Evolutionary conservation across 2,113 vertebrate species (phyloP).

Genomic region (Macrotus californicus): DNA sequence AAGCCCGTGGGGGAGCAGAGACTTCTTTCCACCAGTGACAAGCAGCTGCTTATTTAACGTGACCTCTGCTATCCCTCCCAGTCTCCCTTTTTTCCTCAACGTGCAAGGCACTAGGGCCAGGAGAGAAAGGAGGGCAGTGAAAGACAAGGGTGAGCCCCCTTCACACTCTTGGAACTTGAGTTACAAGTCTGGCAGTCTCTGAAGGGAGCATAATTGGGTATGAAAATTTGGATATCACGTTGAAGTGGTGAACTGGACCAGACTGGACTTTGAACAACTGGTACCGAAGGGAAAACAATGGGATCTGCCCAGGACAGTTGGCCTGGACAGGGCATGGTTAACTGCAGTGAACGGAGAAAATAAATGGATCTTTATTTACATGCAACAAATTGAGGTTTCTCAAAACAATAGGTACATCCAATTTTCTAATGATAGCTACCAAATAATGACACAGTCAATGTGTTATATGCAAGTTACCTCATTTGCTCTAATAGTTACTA

Average conservation of each 20-base stretch:
- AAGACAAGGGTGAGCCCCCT: not conserved
- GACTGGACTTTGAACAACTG: not conserved
- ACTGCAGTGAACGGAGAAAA: not conserved
- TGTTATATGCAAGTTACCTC: not conserved
- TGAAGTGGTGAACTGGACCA: not conserved
- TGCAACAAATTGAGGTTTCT: not conserved
- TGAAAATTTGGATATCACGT: not conserved
- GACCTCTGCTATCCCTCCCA: not conserved
- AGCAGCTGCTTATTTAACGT: not conserved
- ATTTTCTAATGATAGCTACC: not conserved
- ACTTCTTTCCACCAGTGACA: not conserved
- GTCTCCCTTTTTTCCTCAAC: not conserved
- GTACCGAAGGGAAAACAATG: not conserved
- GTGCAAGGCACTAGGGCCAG: not conserved
- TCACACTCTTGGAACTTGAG: not conserved
- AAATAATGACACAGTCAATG: not conserved
- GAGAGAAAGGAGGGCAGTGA: not conserved
- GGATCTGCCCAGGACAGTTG: not conserved
- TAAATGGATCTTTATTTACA: not conserved
- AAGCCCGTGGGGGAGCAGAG: not conserved
- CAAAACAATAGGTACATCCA: not conserved
- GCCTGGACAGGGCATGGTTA: not conserved
- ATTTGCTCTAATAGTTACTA: not conserved
- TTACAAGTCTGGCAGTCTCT: not conserved
- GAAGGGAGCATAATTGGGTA: not conserved